A percentile compares a stretch with the other conserved stretches of the same genome.
phyloP scores from a whole-genome alignment of 2,797 vertebrate genomes.

The Helostoma temminkii region DNA sequence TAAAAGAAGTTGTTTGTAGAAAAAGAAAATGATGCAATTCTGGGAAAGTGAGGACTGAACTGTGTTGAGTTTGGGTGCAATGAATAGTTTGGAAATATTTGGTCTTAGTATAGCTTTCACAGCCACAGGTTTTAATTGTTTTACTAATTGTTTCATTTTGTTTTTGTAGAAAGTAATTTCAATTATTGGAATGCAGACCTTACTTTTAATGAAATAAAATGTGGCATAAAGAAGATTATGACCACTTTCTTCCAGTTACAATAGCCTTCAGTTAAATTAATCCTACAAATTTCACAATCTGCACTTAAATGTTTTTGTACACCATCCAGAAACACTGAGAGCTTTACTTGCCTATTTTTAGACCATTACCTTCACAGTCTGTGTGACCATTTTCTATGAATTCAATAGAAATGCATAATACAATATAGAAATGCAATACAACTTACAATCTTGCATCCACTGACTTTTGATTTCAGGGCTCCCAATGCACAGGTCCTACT shows the following conservation, averaged over 20 bases:
- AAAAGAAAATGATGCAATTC: conserved; percentile 58
- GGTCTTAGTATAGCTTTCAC: conserved; percentile 3
- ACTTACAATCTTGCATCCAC: conserved; percentile 34
- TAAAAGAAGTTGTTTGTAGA: conserved; percentile 22
- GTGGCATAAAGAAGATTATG: not conserved
- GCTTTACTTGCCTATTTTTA: conserved; percentile 66
- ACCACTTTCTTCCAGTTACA: not conserved
- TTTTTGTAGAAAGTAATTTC: not conserved
- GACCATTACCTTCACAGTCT: conserved; percentile 72
- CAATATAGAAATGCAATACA: too few relatives aligned
- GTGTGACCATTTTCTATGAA: conserved; percentile 59
- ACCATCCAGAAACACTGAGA: not conserved
- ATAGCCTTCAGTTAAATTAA: not conserved
- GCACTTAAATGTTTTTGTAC: conserved; percentile 6
- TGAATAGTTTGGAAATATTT: conserved; percentile 22
- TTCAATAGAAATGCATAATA: conserved; percentile 79
- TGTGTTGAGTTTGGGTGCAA: conserved; percentile 18
- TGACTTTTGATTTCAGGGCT: not conserved
- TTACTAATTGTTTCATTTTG: not conserved
- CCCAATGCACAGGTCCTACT: conserved; percentile 13
- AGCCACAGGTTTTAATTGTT: not conserved
- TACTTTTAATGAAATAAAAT: not conserved
- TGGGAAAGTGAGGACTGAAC: conserved; percentile 38
- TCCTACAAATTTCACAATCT: not conserved
- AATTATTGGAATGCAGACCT: not conserved